Base-by-base conservation (phyloP, 2,113 vertebrate genomes). In the Caloenas nicobarica region DNA sequence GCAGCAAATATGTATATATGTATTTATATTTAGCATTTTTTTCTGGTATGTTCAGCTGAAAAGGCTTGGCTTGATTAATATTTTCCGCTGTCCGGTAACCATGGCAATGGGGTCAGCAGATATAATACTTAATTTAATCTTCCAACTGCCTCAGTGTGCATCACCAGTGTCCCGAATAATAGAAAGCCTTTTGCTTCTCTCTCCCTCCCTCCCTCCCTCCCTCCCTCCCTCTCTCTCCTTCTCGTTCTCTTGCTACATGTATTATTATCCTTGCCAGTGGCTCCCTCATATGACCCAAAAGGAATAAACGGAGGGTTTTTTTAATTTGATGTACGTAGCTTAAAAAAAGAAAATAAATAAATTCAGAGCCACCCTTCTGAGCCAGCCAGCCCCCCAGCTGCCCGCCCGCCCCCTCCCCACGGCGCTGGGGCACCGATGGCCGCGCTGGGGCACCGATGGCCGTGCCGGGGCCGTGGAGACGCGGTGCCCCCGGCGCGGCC, bases 51-150 rank as follows among this genome's bases (percentile, higher is more conserved):
- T 98, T 98, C 97, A 69, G 97, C 97, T 98, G 97, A 97, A 98
- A 98, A 98, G 97, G 96, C 98, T 98, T 98, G 98, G 98, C 98
- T 99, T 99, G 98, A 99, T 99, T 99, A 99, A 99, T 99, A 99
- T 99, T 99, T 99, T 99, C 98, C 97, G 97, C 98, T 99, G 98
- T 99, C 99, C 98, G 96, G 99, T 99, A 99, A 99, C 99, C 99
- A 99, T 99, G 99, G 99, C 98, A 99, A 99, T 99, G 98, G 99
- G 99, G 99, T 99, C 99, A 99, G 99, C 98, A 99, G 98, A 99
- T 99, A 99, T 99, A 99, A 99, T 99, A 99, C 99, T 99, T 99
- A 99, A 99, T 99, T 99, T 99, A 99, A 99, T 99, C 99, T 99
- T 99, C 98, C 98, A 98, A 97, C 98, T 98, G 99, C 97, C 88